phyloP scores from a whole-genome alignment of 2,888 invertebrate species.

The Perithous albicinctus region DNA sequence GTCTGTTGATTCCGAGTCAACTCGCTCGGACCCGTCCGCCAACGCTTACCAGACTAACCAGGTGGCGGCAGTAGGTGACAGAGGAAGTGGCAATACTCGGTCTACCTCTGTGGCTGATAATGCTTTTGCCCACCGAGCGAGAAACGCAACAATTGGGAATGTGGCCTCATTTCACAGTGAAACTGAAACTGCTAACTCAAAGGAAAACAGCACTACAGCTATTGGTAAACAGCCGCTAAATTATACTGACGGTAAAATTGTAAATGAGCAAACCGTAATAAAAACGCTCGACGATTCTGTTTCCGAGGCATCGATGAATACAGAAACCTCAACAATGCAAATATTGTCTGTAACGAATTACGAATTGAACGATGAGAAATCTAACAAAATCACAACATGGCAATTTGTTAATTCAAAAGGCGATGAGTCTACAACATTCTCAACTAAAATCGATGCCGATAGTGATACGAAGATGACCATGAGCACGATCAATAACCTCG shows the following conservation, averaged over 20 bases:
- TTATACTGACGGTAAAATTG: constrained; percentile 26
- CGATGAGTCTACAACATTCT: constrained; percentile 45
- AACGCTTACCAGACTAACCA: constrained; percentile 69
- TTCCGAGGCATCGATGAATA: constrained; percentile 8
- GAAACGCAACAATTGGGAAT: constrained; percentile 71
- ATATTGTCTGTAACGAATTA: constrained; percentile 57
- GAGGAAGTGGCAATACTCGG: constrained; percentile 64
- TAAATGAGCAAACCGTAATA: background rate
- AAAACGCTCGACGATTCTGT: constrained; percentile 10
- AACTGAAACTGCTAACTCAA: background rate
- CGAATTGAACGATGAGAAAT: constrained; percentile 57
- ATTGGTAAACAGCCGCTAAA: constrained; percentile 21
- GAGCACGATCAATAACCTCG: constrained; percentile 53
- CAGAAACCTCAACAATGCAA: constrained; percentile 1
- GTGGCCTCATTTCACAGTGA: constrained; percentile 72
- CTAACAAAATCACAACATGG: constrained; percentile 54
- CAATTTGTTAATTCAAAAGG: constrained; percentile 48
- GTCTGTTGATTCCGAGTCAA: constrained; percentile 40
- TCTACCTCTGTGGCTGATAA: constrained; percentile 33
- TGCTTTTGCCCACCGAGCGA: constrained; percentile 69
- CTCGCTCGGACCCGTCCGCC: constrained; percentile 75
- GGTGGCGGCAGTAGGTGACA: constrained; percentile 65
- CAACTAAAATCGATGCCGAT: constrained; percentile 23
- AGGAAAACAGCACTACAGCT: constrained; percentile 10
- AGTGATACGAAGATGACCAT: constrained; percentile 22